Conservation (phyloP, 2,888 invertebrate species). For the Caenorhabditis angaria region DNA sequence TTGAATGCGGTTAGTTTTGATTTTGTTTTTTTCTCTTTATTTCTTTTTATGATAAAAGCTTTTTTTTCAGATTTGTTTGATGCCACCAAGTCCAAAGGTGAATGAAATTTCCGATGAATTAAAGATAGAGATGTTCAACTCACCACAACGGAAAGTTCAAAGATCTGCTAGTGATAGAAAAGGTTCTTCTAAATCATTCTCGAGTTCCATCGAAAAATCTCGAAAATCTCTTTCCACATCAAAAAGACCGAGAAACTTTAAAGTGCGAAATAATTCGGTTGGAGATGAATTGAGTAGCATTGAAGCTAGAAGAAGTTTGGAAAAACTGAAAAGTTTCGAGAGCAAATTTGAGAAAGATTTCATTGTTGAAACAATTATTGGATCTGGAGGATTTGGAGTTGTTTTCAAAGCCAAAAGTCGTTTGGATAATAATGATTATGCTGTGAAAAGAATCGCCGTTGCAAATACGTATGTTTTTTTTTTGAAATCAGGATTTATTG, state of each 20-base stretch:
- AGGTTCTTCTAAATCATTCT: not conserved
- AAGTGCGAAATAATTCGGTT: not conserved
- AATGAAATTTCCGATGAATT: not conserved
- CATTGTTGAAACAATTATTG: constrained; percentile 73
- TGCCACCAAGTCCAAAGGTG: not conserved
- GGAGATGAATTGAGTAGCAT: not conserved
- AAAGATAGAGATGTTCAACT: not conserved
- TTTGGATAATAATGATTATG: constrained; percentile 91
- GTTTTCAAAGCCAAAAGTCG: constrained; percentile 94
- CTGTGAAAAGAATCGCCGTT: constrained; percentile 90
- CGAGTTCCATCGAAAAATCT: not conserved
- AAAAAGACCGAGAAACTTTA: not conserved
- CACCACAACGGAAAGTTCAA: not conserved
- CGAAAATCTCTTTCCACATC: not conserved
- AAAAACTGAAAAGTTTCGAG: not conserved
- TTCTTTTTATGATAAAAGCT: not conserved
- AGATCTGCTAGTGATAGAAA: not conserved
- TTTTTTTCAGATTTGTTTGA: not conserved
- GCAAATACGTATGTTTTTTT: constrained; percentile 76
- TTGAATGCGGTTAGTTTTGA: not conserved
- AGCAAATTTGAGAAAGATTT: constrained; percentile 61
- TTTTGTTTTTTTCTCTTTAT: too few species aligned
- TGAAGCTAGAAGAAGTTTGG: not conserved
- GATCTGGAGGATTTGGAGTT: constrained; percentile 89
- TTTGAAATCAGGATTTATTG: not conserved